Conservation (phyloP, 1,140 invertebrate genomes). For the Drosophila watanabei region DNA sequence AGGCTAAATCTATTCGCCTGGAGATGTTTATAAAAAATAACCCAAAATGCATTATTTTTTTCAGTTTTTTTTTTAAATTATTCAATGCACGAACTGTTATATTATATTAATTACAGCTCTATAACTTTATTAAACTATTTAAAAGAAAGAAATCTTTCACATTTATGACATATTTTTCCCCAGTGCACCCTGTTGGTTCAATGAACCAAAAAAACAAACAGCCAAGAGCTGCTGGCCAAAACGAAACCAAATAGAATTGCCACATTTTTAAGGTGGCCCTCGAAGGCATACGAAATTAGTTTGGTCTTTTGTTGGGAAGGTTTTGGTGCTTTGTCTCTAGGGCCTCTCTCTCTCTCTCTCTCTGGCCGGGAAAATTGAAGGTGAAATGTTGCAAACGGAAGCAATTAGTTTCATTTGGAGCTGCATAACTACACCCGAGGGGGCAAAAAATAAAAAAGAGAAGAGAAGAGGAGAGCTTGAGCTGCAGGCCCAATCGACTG, state of each 20-base stretch:
- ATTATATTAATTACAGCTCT: neutral
- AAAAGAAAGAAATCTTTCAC: neutral
- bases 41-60: neutral
- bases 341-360: constrained; percentile 4
- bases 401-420: constrained; percentile 76
- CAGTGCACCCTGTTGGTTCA: constrained; percentile 21
- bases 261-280: constrained; percentile 52
- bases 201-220: constrained; percentile 32
- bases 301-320: constrained; percentile 16
- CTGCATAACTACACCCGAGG: constrained; percentile 4
- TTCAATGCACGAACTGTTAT: neutral
- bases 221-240: constrained; percentile 13
- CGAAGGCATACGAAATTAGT: constrained; percentile 61
- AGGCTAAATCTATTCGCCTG: neutral
- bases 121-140: neutral
- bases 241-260: constrained; percentile 60
- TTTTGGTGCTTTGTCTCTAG: constrained; percentile 8
- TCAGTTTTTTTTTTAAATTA: too few relatives aligned
- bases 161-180: neutral
- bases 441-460: constrained; percentile 1
- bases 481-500: constrained; percentile 45
- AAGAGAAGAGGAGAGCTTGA: constrained; percentile 20
- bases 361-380: constrained; percentile 55
- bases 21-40: neutral
- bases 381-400: constrained; percentile 76